These are phyloP conservation scores for Nematopogon swammerdamellus DNA, from an alignment of 2,888 invertebrate genomes.

Conservation along the genomic window DNA sequence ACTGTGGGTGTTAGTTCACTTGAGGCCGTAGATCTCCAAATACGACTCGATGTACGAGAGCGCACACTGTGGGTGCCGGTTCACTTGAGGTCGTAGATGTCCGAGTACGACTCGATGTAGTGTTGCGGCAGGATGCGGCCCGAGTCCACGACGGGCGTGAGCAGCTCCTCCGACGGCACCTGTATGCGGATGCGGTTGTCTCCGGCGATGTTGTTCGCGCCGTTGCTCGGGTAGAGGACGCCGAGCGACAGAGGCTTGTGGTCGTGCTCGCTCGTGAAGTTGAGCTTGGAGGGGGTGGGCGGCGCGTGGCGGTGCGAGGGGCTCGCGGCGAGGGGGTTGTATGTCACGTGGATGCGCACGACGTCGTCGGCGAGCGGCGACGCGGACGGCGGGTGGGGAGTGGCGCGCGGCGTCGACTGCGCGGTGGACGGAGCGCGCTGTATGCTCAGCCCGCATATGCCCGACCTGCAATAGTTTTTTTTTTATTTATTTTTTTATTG, in stretches of 20 bases:
- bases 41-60: too few relatives aligned
- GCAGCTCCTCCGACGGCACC: slow-evolving; percentile 65
- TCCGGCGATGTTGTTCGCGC: slow-evolving; percentile 52
- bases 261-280: slow-evolving; percentile 28
- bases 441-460: slow-evolving; percentile 48
- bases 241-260: slow-evolving; percentile 40
- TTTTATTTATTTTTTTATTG: too few relatives aligned
- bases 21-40: too few relatives aligned
- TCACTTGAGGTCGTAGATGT: too few relatives aligned
- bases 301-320: slow-evolving; percentile 50
- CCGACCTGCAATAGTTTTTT: slow-evolving; percentile 46
- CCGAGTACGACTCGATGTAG: too few relatives aligned
- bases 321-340: slow-evolving; percentile 53
- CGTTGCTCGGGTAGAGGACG: slow-evolving; percentile 50
- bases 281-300: slow-evolving; percentile 39
- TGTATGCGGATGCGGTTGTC: slow-evolving; percentile 72
- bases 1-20: too few relatives aligned
- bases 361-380: slow-evolving; percentile 65
- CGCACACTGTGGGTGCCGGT: too few relatives aligned
- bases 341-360: slow-evolving; percentile 76
- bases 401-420: slow-evolving; percentile 64
- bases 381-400: slow-evolving; percentile 60
- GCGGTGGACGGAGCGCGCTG: slow-evolving; percentile 52
- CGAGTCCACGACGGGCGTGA: slow-evolving; percentile 61
- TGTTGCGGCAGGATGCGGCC: too few relatives aligned